These are phyloP conservation scores for Poecile atricapillus DNA, from an alignment of 2,113 vertebrate genomes.

Conservation along the genomic window DNA sequence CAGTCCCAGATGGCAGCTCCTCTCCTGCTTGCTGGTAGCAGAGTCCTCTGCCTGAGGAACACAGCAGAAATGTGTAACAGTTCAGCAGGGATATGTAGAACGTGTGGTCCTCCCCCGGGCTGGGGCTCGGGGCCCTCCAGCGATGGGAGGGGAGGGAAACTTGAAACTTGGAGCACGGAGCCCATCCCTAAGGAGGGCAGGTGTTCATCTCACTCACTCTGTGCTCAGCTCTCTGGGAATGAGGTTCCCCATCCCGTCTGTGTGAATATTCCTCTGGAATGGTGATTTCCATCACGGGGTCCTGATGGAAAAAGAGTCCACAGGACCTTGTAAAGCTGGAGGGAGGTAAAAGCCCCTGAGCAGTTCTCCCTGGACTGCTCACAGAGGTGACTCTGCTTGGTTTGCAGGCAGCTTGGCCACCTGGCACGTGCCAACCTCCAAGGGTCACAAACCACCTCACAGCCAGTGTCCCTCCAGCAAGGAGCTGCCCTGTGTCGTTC, in stretches of 20 bases:
- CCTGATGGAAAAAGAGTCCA: background rate
- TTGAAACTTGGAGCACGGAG: background rate
- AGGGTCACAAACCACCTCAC: background rate
- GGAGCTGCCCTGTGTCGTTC: background rate
- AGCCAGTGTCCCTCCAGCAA: background rate
- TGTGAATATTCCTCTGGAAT: background rate
- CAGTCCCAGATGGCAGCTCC: slow-evolving; percentile 70
- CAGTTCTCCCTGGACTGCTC: background rate
- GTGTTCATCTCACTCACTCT: background rate
- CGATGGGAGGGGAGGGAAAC: background rate
- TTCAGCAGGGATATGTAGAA: slow-evolving; percentile 30
- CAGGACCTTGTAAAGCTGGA: background rate
- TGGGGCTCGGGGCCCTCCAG: background rate
- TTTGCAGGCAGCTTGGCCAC: background rate
- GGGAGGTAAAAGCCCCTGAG: background rate
- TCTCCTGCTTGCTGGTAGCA: slow-evolving; percentile 65
- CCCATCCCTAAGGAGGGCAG: background rate
- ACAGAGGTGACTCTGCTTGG: background rate
- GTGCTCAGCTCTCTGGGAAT: background rate
- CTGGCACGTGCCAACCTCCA: background rate
- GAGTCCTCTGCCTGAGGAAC: slow-evolving; percentile 66
- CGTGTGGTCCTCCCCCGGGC: background rate
- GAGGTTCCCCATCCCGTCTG: background rate
- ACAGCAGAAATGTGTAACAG: slow-evolving; percentile 57
- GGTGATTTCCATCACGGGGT: background rate